phyloP scores from a whole-genome alignment of 2,888 invertebrate genomes.

The Oligia latruncula region DNA sequence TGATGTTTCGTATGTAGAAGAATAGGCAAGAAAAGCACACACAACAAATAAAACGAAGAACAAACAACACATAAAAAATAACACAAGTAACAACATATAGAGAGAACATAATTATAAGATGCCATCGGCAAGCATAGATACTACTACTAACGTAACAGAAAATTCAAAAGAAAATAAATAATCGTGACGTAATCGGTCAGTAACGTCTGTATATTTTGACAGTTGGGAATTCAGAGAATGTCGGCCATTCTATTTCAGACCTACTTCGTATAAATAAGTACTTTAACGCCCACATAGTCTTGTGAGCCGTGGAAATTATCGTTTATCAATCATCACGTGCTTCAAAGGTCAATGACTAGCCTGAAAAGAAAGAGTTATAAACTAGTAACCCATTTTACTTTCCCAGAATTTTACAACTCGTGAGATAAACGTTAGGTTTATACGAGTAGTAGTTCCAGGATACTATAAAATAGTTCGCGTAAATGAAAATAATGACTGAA shows the following conservation, averaged over 20 bases:
- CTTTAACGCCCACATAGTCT: constrained; percentile 17
- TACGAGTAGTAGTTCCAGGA: neutral
- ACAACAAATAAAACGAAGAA: neutral
- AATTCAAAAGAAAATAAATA: neutral
- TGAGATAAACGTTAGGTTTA: constrained; percentile 13
- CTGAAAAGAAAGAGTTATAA: constrained; percentile 16
- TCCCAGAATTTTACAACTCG: constrained; percentile 13
- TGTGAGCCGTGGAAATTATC: constrained; percentile 4
- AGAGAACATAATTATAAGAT: neutral
- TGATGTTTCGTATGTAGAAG: too few relatives aligned
- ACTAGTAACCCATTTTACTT: constrained; percentile 42
- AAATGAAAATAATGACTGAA: neutral
- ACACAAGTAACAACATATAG: neutral
- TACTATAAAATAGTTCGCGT: constrained; percentile 4
- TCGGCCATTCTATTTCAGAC: constrained; percentile 35
- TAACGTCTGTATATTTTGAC: constrained; percentile 4
- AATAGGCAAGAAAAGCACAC: too few relatives aligned
- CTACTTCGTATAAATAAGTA: neutral
- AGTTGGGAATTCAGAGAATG: constrained; percentile 20
- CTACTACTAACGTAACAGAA: neutral
- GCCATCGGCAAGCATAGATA: neutral
- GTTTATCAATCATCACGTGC: neutral
- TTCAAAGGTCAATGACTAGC: constrained; percentile 29
- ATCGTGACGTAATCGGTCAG: neutral
- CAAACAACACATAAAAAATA: neutral